These are phyloP conservation scores for Fukomys damarensis DNA, from an alignment of 2,113 vertebrate species.

Conservation along the genomic window DNA sequence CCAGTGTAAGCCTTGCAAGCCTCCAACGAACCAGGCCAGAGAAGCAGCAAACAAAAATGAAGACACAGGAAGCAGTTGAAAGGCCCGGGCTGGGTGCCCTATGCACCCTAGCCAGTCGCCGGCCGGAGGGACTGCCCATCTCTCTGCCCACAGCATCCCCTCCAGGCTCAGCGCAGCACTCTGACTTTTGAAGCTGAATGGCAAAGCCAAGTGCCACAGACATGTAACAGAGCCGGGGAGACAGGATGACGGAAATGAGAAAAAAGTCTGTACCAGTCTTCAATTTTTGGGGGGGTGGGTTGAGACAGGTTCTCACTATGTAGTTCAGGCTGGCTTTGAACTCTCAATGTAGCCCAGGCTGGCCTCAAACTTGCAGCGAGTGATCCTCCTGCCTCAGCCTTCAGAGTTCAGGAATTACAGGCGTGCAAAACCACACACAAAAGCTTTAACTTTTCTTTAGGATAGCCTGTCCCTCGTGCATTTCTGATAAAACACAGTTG, in stretches of 20 bases:
- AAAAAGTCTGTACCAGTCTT: background rate
- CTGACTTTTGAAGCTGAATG: too few species aligned
- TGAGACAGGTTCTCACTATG: background rate
- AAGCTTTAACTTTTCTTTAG: conserved; percentile 7
- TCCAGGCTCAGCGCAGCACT: background rate
- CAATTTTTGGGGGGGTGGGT: too few species aligned
- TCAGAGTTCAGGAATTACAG: background rate
- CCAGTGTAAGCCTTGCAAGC: background rate
- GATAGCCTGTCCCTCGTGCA: background rate
- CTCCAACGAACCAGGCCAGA: background rate
- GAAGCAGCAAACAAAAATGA: background rate
- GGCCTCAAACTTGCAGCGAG: background rate
- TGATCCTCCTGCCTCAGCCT: background rate
- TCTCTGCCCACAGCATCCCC: background rate
- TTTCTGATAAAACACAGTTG: background rate
- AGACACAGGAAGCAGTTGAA: background rate
- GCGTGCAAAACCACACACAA: background rate
- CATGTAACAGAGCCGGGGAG: background rate
- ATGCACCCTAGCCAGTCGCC: fast-evolving
- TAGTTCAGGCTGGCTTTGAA: background rate
- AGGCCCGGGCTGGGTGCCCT: background rate
- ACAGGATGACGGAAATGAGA: background rate
- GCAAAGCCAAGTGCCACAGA: background rate
- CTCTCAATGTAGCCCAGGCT: background rate
- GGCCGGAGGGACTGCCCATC: background rate